Base-by-base conservation (phyloP, 2,888 invertebrate genomes). In the Digitonthophagus gazella region DNA sequence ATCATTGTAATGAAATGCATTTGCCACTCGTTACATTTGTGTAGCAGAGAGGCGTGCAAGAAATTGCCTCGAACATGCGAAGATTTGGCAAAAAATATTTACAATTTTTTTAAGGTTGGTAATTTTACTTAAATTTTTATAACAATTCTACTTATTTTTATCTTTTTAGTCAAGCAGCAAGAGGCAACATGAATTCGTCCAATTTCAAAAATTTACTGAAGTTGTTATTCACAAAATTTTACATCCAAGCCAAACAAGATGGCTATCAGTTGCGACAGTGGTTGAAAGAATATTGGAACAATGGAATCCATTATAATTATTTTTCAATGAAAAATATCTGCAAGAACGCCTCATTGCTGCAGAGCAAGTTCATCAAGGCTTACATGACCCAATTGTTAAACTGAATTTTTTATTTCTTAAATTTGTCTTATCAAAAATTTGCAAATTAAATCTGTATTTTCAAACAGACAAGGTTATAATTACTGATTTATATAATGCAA, bases 11-110 rank as follows among this genome's bases (percentile, higher is more conserved):
- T 75, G 2, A 80, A 78, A 67, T 80, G 80, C 58, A 74, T 78
- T 58, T 80, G 79, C 72, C 79, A 80, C 64, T 77, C 78, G 55
- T 73, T 79, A 1, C 77, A 80, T 72, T 67, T 81, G 1, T 77
- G 75, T 55, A 77, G 77, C 1, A 78, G 78, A 57, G 75, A 78
- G 71, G 77, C 79, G 1, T 79, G 79, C 69, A 74, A 75, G 22
- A 72, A 73, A 11, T 71, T 80, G 2, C 80, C 80, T n/a, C 69
- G 76, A 67, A 72, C 68, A 0, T 74, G 76, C 58, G 79, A 80
- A 72, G 77, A 78, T 69, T 68, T 79, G 14, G 75, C 79, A 15
- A 8, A n/a, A 61, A 61, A 61, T n/a, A 61, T 61, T 19, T 19
- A 61, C n/a, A 58, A 58, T 2, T 58, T 61, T 61, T 61, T 61